phyloP scores from a whole-genome alignment of 2,888 invertebrate species.

The Bellardia bayeri region DNA sequence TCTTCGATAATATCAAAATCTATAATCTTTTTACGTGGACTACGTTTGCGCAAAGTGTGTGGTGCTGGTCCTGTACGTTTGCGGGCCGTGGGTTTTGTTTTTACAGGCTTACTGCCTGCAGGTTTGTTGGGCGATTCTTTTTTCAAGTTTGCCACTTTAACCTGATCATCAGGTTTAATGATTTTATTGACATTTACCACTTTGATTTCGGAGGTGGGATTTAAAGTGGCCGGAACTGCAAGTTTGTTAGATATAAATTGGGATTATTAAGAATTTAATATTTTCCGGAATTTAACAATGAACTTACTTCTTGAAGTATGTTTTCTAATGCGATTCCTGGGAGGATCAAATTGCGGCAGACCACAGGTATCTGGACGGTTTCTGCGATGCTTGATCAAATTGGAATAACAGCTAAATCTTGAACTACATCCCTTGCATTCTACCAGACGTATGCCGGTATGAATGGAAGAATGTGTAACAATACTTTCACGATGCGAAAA shows the following conservation, averaged over 20 bases:
- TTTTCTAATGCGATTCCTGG: slow-evolving; percentile 76
- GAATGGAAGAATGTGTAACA: slow-evolving; percentile 84
- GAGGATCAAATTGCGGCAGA: slow-evolving; percentile 78
- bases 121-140: slow-evolving; percentile 58
- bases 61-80: slow-evolving; percentile 63
- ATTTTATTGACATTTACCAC: slow-evolving; percentile 77
- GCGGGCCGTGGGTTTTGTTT: slow-evolving; percentile 62
- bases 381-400: slow-evolving; percentile 84
- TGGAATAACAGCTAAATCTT: slow-evolving; percentile 85
- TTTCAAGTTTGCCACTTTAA: slow-evolving; percentile 63
- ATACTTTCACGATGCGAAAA: slow-evolving; percentile 85
- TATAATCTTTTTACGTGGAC: slow-evolving; percentile 42
- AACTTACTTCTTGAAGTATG: slow-evolving; percentile 76
- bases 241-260: not conserved
- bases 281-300: not conserved
- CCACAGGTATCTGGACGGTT: slow-evolving; percentile 85
- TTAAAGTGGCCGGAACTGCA: slow-evolving; percentile 77
- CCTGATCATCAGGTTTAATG: slow-evolving; percentile 76
- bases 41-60: slow-evolving; percentile 18
- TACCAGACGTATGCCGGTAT: slow-evolving; percentile 82
- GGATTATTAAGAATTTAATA: not conserved
- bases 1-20: slow-evolving; percentile 36
- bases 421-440: slow-evolving; percentile 84
- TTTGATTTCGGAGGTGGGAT: slow-evolving; percentile 78
- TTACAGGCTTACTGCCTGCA: not conserved